These are phyloP conservation scores for Melanerpes formicivorus DNA, from an alignment of 2,113 vertebrate species.

Conservation along the genomic window DNA sequence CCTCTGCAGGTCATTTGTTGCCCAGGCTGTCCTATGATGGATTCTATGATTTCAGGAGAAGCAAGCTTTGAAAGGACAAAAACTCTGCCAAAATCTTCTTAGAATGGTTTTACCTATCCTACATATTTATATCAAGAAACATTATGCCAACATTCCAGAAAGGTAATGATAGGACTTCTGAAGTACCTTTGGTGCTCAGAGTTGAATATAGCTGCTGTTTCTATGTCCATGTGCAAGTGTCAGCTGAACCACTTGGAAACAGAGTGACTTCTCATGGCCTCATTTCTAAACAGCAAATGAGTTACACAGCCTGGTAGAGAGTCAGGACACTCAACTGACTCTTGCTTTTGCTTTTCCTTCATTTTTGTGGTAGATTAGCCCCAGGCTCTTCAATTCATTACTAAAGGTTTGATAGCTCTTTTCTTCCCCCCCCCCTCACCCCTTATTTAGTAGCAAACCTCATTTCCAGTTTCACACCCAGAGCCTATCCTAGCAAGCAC, in stretches of 20 bases:
- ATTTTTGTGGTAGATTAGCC: background rate
- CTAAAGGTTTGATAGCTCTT: background rate
- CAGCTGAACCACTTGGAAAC: background rate
- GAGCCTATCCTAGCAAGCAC: background rate
- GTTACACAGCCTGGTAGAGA: background rate
- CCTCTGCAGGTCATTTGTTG: no score
- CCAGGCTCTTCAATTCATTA: background rate
- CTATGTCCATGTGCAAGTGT: background rate
- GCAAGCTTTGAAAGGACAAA: background rate
- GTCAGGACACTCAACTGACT: background rate
- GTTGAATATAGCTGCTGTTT: background rate
- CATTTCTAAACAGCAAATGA: background rate
- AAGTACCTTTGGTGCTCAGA: background rate
- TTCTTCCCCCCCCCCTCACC: no score
- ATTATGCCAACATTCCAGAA: background rate
- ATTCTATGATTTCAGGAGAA: background rate
- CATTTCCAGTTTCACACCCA: background rate
- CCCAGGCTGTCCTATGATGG: no score
- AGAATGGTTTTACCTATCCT: background rate
- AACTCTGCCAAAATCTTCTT: background rate
- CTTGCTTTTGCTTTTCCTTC: background rate
- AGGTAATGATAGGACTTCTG: background rate
- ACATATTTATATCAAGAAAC: background rate
- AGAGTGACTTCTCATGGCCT: background rate
- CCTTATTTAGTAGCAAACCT: background rate